Base-by-base conservation (phyloP, 1,140 invertebrate genomes). In the Planococcus citri region DNA sequence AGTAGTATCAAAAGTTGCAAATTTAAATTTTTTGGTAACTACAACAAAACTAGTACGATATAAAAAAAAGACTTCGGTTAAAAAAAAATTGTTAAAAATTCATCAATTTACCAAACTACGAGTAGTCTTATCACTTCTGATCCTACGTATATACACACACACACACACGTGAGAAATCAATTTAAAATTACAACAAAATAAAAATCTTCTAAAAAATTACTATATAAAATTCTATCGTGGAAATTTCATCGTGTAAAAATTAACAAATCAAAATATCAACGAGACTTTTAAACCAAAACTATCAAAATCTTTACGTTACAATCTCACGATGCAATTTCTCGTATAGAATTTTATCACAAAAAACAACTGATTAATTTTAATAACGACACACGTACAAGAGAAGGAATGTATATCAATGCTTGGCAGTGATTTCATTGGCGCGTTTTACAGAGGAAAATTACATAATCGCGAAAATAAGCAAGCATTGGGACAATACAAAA, bases 1-100 rank as follows among this genome's bases (percentile, higher is more conserved):
- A 51, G 17, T 9, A 14, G 41, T 51, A 51, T 51, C 41, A 51
- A 51, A 51, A 51, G n/a, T 51, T 20, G n/a, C 4, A 51, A 51
- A 51, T 51, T 51, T 20, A 51, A 51, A 33, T 33, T 51, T n/a
- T 51, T 51, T 51, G 41, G 41, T 51, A 51, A 51, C 41, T 51
- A 51, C 41, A 51, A 51, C 41, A 51, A 17, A 51, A 51, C 41
- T 51, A 51, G 41, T 51, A 51, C 41, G 41, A 51, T 17, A 51
- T 51, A 51, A 20, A 51, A 51, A 37, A 51, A 17, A 9, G 41
- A 51, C 41, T 51, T 51, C 12, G 41, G 6, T 51, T 51, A 3
- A n/a, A 51, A n/a, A 51, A 51, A 51, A 17, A 9, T 51, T 51
- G 12, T 14, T 51, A 51, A 51, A 51, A 17, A 9, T n/a, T 17